Base-by-base conservation (phyloP, 2,888 invertebrate genomes). In the Arctia plantaginis region DNA sequence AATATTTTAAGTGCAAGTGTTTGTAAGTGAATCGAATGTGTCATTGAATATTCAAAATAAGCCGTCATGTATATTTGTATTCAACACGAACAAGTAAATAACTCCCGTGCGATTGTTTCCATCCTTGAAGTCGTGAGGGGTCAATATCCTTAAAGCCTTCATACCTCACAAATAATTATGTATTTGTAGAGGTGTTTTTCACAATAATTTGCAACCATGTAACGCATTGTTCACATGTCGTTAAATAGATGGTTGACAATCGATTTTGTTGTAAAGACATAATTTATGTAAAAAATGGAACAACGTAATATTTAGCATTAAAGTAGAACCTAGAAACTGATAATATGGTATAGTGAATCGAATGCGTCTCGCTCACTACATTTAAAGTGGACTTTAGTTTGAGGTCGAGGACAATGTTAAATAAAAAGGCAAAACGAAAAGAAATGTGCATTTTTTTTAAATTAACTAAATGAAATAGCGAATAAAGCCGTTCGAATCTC, bases 161-260 rank as follows among this genome's bases (percentile, higher is more conserved):
- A 85, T 81, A 85, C 84, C 82, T 78, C 79, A 89, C 80, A 82
- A 85, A 85, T 86, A 82, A 86, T 82, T 80, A 82, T 71, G 77
- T 86, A 83, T 90, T 87, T 88, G 85, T 79, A 85, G 82, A 89
- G 88, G 82, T 88, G 86, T 88, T 86, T 82, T 82, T 74, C 74
- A 81, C 77, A 84, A 81, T 77, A 81, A 85, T 86, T 82, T 85
- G 81, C 79, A 80, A 79, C 68, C 76, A 80, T 62, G 76, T 75
- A 76, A 80, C 62, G 72, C 81, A 82, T 84, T 86, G 85, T 87
- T 77, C 69, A 75, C 78, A 77, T 75, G 77, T 80, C 77, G 73
- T 80, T 78, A 82, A 81, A 79, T 76, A 75, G 77, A 85, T 82
- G 80, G 78, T 66, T 33, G 41, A 70, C 55, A 18, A 72, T 64